Conservation (phyloP, 1,140 invertebrate genomes). For the Achroia grisella region DNA sequence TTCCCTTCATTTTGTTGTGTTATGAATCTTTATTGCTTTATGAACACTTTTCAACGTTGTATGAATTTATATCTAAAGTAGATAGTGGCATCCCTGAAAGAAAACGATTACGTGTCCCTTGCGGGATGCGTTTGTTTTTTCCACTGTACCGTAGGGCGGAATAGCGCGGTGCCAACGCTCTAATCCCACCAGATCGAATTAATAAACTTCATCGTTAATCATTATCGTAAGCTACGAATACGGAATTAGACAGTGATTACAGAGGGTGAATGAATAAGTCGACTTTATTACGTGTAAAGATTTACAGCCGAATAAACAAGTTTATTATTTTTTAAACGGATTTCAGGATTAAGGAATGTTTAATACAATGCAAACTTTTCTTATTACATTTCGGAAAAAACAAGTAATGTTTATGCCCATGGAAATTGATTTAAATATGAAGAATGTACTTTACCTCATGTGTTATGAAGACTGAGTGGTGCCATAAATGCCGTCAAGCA, state of each 20-base stretch:
- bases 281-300: conserved; percentile 56
- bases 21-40: no score
- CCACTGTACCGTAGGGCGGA: conserved; percentile 27
- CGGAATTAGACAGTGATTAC: conserved; percentile 67
- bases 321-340: conserved; percentile 36
- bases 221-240: conserved; percentile 67
- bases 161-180: conserved; percentile 21
- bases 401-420: no score
- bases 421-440: no score
- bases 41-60: no score
- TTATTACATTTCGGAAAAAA: no score
- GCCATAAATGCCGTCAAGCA: no score
- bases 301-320: conserved; percentile 42
- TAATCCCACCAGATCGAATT: conserved; percentile 69
- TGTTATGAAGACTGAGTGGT: no score
- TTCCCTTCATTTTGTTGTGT: no score
- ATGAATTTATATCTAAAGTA: no score
- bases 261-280: conserved; percentile 50
- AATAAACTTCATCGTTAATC: conserved; percentile 70
- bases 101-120: conserved; percentile 33
- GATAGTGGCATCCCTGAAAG: conserved; percentile 6
- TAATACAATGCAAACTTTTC: not conserved
- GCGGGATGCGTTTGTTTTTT: conserved; percentile 67
- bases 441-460: no score
- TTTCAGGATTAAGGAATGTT: conserved; percentile 3